Evolutionary conservation across 2,113 vertebrate genomes (phyloP).

Genomic region (Bombycilla garrulus): DNA sequence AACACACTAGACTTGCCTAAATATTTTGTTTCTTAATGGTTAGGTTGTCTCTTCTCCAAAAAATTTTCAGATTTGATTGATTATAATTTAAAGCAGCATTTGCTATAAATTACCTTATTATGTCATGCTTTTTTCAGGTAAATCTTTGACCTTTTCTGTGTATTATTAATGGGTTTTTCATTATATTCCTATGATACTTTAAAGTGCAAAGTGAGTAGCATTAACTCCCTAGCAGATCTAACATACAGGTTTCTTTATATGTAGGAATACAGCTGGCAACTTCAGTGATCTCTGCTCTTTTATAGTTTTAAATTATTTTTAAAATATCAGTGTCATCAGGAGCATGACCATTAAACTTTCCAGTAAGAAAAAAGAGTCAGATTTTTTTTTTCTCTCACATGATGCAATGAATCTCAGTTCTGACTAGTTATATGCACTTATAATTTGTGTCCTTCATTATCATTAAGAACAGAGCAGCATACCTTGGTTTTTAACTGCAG

Average conservation of each 20-base stretch:
- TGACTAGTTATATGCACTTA: not conserved
- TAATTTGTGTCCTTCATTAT: not conserved
- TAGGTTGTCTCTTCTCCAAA: not conserved
- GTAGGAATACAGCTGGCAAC: not conserved
- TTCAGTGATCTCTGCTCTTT: not conserved
- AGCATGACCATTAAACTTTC: not conserved
- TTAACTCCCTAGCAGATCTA: not conserved
- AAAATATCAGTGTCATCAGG: not conserved
- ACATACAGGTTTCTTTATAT: not conserved
- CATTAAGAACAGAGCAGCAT: not conserved
- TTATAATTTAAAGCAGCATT: not conserved
- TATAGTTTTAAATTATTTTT: not conserved
- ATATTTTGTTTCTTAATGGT: not conserved
- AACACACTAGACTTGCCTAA: rapidly evolving
- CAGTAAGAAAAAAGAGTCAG: not conserved
- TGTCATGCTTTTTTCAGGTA: not conserved
- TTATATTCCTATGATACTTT: not conserved
- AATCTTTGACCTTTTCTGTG: not conserved
- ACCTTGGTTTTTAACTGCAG: not conserved
- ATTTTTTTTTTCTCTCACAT: not conserved
- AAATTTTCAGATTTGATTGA: not conserved
- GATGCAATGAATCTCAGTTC: not conserved
- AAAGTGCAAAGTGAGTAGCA: not conserved
- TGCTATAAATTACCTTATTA: not conserved
- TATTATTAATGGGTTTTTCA: not conserved